Conservation (phyloP, 2,113 vertebrate genomes). For the Macrotus californicus region DNA sequence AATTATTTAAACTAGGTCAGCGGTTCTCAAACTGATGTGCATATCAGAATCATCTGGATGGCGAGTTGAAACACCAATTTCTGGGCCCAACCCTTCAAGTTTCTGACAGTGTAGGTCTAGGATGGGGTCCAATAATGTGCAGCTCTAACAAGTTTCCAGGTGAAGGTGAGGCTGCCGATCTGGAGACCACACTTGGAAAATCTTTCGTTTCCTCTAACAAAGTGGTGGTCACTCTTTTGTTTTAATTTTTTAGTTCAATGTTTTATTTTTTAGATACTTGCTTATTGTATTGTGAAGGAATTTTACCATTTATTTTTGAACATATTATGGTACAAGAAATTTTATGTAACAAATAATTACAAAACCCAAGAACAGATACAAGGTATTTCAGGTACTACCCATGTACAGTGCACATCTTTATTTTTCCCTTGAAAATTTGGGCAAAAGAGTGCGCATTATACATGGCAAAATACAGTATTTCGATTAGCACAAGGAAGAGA, state of each 20-base stretch:
- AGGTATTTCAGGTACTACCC: too few species aligned
- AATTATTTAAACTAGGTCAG: neutral
- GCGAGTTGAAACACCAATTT: neutral
- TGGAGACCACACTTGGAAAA: neutral
- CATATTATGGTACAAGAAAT: too few species aligned
- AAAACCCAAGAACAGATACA: too few species aligned
- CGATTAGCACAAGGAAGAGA: neutral
- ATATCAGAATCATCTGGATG: neutral
- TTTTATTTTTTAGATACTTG: too few species aligned
- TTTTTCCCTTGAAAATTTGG: too few species aligned
- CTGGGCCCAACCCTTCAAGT: neutral
- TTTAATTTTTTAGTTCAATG: too few species aligned
- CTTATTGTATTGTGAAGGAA: too few species aligned
- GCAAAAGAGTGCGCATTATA: too few species aligned
- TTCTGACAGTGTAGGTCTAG: neutral
- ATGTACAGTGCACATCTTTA: too few species aligned
- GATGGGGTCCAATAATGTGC: neutral
- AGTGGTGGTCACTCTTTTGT: neutral
- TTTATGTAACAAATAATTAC: too few species aligned
- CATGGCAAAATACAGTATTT: neutral
- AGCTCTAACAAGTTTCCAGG: neutral
- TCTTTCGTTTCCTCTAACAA: neutral
- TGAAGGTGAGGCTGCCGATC: neutral
- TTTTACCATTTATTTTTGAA: too few species aligned
- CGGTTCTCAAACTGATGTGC: neutral